Conservation (phyloP, 2,797 vertebrate species). For the Pampus argenteus region DNA sequence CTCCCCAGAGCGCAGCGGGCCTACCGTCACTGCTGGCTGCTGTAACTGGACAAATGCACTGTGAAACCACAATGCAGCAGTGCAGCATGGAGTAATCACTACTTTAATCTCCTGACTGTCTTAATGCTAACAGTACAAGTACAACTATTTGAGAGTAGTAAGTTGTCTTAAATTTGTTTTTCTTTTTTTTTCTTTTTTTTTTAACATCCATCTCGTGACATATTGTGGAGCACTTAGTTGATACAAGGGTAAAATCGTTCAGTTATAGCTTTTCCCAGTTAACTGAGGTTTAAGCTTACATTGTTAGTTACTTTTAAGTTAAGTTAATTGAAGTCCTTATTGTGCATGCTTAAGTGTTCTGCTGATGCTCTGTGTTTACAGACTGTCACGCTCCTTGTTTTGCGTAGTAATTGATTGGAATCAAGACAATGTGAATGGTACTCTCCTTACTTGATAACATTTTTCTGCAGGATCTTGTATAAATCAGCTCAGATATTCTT, state of each 20-base stretch:
- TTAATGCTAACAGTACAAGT: constrained; percentile 31
- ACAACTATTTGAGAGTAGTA: too few species aligned
- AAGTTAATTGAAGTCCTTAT: too few species aligned
- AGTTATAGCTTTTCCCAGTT: neutral
- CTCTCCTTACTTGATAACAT: neutral
- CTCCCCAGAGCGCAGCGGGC: constrained; percentile 18
- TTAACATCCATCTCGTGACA: neutral
- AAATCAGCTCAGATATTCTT: too few species aligned
- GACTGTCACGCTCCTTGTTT: neutral
- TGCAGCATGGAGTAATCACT: constrained; percentile 34
- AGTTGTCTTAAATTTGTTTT: too few species aligned
- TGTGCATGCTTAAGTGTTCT: neutral
- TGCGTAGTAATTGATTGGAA: neutral
- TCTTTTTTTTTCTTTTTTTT: too few species aligned
- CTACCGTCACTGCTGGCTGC: constrained; percentile 21
- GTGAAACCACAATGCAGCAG: constrained; percentile 27
- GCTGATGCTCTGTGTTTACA: constrained; percentile 2
- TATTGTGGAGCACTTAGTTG: neutral
- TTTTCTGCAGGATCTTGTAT: neutral
- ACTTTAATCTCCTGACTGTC: constrained; percentile 46
- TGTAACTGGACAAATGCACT: constrained; percentile 54
- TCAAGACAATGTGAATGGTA: neutral
- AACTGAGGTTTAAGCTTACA: neutral
- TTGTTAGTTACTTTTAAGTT: too few species aligned
- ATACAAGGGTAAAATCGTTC: neutral